Base-by-base conservation (phyloP, 2,113 vertebrate species). In the Microtus richardsoni region DNA sequence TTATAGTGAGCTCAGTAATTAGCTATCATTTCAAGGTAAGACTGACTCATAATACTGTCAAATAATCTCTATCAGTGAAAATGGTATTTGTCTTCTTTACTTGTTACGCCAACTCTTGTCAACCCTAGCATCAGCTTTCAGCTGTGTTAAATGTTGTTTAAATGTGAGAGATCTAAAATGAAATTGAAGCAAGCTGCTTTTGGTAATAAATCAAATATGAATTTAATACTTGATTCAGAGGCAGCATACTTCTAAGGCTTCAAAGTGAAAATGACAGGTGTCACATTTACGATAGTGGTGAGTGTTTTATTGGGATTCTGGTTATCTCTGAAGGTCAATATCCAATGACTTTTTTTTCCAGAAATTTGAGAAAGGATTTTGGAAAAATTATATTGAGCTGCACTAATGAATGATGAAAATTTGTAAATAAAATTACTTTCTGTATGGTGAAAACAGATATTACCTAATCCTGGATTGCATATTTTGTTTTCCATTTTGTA, bases 81-180 rank as follows among this genome's bases (percentile, higher is more conserved):
- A 95, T 94, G 49, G 30, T 91, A 91, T n/a, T 94, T 73, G 39
- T 94, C 49, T 97, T 30, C 17, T 54, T 96, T 88, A 30, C 84
- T 47, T 93, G 26, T 41, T 96, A 91, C 0, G 0, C 19, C 91
- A 96, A 58, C 28, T 94, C 93, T 97, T 97, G 88, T 94, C 92
- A 98, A 71, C 41, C 14, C 89, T 77, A 83, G 64, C 71, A 94
- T 74, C 12, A 75, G 66, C 80, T 82, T 96, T 64, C 77, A 97
- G 66, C 4, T 80, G 26, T 95, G 78, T 89, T 97, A 97, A 98
- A 93, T 96, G 96, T 92, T 91, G 47, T 96, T 97, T 91, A 97
- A 95, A 94, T 73, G 16, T 91, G 93, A 97, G 17, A 12, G 87
- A 92, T 86, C 44, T 96, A 93, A 91, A 75, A 94, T 94, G 54